phyloP scores from a whole-genome alignment of 1,140 invertebrate species.

The Bathynomus jamesi region DNA sequence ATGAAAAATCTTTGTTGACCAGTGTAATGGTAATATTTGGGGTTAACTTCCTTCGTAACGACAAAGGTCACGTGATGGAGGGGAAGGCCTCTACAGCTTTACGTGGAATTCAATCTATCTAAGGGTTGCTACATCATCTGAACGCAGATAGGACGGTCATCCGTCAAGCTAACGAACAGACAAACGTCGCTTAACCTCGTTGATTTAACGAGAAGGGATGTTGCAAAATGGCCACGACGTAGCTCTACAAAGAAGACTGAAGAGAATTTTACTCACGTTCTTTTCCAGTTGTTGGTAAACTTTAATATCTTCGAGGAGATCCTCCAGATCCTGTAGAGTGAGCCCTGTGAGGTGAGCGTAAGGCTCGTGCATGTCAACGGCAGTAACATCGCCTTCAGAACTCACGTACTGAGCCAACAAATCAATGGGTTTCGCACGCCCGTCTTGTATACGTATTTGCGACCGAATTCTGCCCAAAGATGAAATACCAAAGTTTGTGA shows the following conservation, averaged over 20 bases:
- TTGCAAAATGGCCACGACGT: constrained; percentile 7
- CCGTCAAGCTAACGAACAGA: too few relatives aligned
- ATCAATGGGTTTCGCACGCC: constrained; percentile 95
- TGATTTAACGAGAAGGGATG: neutral
- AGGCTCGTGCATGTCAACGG: constrained; percentile 96
- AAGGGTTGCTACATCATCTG: too few relatives aligned
- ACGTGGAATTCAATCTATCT: too few relatives aligned
- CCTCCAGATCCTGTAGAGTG: constrained; percentile 87
- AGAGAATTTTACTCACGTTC: constrained; percentile 14
- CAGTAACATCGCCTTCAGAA: constrained; percentile 80
- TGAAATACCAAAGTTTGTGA: constrained; percentile 40
- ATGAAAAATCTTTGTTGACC: too few relatives aligned
- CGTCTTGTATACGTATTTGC: constrained; percentile 90
- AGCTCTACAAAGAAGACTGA: constrained; percentile 26
- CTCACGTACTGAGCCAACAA: constrained; percentile 92
- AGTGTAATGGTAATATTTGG: too few relatives aligned
- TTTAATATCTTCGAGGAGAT: constrained; percentile 94
- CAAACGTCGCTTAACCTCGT: too few relatives aligned
- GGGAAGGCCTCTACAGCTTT: too few relatives aligned
- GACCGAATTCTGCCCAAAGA: constrained; percentile 63
- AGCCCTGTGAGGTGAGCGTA: constrained; percentile 92
- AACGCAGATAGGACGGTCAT: too few relatives aligned
- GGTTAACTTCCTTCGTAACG: too few relatives aligned
- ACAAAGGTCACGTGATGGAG: too few relatives aligned
- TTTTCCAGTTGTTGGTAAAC: constrained; percentile 51